A percentile compares a stretch with the other conserved stretches of the same genome.
Conservation (phyloP, 2,113 vertebrate genomes). For the Myocastor coypus region DNA sequence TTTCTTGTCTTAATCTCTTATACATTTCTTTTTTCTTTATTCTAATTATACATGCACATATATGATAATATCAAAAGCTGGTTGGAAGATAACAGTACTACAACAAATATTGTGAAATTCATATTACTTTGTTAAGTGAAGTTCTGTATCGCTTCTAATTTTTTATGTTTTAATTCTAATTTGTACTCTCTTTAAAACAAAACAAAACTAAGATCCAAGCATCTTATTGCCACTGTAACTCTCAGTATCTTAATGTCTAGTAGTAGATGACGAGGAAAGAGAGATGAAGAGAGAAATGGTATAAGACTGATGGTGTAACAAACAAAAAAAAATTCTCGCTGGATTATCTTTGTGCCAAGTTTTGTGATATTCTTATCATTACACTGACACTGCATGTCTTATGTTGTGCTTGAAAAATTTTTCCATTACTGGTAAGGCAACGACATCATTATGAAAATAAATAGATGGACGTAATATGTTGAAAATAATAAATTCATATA, state of each 20-base stretch:
- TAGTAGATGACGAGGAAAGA: background rate
- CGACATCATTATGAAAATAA: slow-evolving; percentile 54
- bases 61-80: no score
- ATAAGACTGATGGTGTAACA: background rate
- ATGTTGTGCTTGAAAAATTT: slow-evolving; percentile 13
- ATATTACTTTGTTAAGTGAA: no score
- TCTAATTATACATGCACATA: no score
- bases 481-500: slow-evolving; percentile 49
- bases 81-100: no score
- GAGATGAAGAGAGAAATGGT: background rate
- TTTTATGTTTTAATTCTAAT: no score
- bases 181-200: no score
- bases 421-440: slow-evolving; percentile 43
- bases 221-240: background rate
- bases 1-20: no score
- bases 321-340: background rate
- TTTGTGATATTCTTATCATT: background rate
- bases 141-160: no score
- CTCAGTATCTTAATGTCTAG: background rate
- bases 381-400: background rate
- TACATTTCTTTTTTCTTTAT: no score
- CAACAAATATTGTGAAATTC: no score
- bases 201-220: background rate
- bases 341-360: slow-evolving; percentile 2
- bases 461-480: slow-evolving; percentile 35